Evolutionary conservation across 2,113 vertebrate genomes (phyloP).

Genomic region (Mola mola): DNA sequence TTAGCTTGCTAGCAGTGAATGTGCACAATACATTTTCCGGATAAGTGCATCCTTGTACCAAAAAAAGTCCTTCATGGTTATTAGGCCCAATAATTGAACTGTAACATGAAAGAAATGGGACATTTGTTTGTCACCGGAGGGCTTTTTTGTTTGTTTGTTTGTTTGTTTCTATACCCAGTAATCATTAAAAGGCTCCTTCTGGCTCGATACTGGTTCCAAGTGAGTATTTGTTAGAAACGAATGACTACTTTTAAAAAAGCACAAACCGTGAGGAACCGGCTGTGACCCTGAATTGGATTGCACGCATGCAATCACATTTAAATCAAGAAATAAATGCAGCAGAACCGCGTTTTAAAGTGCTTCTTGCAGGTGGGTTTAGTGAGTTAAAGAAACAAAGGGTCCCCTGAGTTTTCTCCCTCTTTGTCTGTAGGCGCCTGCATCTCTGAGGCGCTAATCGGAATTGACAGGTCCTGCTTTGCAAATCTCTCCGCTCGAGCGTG

Average conservation of each 20-base stretch:
- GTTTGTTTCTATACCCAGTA: background rate
- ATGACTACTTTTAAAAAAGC: background rate
- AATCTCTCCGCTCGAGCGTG: conserved; percentile 58
- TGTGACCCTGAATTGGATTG: conserved; percentile 2
- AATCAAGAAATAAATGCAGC: conserved; percentile 12
- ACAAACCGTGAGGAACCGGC: conserved; percentile 11
- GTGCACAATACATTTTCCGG: conserved; percentile 37
- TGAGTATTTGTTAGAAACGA: conserved; percentile 13
- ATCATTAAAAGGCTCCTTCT: background rate
- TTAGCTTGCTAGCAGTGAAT: conserved; percentile 35
- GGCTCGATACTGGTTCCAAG: conserved; percentile 11
- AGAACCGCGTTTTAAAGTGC: conserved; percentile 23
- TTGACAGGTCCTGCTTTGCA: conserved; percentile 62
- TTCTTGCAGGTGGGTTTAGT: conserved; percentile 19
- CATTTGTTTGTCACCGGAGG: conserved; percentile 26
- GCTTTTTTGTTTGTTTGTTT: background rate
- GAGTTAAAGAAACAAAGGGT: conserved; percentile 37
- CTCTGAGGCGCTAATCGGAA: conserved; percentile 57
- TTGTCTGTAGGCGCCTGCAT: conserved; percentile 18
- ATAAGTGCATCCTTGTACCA: conserved; percentile 43
- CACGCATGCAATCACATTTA: background rate
- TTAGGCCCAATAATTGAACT: conserved; percentile 28
- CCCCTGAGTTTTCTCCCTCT: conserved; percentile 44
- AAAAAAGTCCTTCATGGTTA: conserved; percentile 38
- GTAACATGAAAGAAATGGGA: conserved; percentile 20